phyloP scores from a whole-genome alignment of 2,113 vertebrate species.

The Oreotrochilus melanogaster region DNA sequence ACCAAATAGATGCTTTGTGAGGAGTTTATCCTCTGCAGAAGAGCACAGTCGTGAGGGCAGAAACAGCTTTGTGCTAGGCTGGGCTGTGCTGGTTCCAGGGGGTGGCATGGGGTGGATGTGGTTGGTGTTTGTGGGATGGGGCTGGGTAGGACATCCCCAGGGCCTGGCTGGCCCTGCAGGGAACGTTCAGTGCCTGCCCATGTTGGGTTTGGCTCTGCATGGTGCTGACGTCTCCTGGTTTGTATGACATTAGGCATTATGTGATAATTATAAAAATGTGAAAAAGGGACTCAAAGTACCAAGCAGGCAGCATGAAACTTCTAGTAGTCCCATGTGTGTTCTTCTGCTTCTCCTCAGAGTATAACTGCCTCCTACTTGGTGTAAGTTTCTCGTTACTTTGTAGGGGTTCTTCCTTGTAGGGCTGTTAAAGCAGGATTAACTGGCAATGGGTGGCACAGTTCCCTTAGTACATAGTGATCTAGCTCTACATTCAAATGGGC shows the following conservation, averaged over 20 bases:
- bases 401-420: conserved; percentile 15
- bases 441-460: conserved; percentile 44
- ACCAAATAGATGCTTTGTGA: background rate
- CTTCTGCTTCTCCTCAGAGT: background rate
- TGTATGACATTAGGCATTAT: background rate
- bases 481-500: background rate
- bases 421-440: conserved; percentile 27
- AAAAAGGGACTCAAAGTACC: conserved; percentile 8
- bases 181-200: background rate
- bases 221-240: conserved; percentile 6
- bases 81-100: background rate
- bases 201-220: background rate
- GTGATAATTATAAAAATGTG: conserved; percentile 58
- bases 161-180: background rate
- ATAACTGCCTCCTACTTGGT: background rate
- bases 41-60: background rate
- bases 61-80: background rate
- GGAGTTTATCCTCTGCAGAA: background rate
- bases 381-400: conserved; percentile 26
- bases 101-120: background rate
- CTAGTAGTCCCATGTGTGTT: conserved; percentile 3
- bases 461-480: conserved; percentile 63
- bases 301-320: background rate
- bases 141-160: background rate
- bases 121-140: background rate